Evolutionary conservation across 1,140 invertebrate species (phyloP).

Genomic region (Bombus fervidus): DNA sequence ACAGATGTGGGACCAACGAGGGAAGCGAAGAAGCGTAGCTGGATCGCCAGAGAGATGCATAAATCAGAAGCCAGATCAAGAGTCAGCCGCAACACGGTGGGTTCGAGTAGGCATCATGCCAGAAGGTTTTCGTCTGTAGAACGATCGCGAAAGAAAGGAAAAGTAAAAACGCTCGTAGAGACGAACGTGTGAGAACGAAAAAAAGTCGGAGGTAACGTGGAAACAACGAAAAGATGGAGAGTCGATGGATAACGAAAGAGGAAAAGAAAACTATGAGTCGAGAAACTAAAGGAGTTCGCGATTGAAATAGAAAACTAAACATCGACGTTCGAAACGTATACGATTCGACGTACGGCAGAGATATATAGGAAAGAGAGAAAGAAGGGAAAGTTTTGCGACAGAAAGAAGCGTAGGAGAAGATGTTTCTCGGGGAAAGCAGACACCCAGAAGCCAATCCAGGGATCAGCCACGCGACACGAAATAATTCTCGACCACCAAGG

Average conservation of each 20-base stretch:
- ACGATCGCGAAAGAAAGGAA: not conserved
- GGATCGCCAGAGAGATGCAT: slow-evolving; percentile 24
- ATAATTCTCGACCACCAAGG: slow-evolving; percentile 53
- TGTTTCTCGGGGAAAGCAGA: slow-evolving; percentile 53
- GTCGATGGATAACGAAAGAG: too few relatives aligned
- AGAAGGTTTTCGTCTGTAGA: slow-evolving; percentile 1
- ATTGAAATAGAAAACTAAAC: not conserved
- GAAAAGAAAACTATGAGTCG: not conserved
- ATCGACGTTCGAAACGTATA: too few relatives aligned
- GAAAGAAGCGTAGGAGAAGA: not conserved
- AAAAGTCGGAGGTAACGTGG: not conserved
- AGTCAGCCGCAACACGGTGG: slow-evolving; percentile 37
- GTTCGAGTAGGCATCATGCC: slow-evolving; percentile 32
- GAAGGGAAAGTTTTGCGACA: not conserved
- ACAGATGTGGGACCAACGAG: not conserved
- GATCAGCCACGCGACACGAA: slow-evolving; percentile 57
- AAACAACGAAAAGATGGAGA: not conserved
- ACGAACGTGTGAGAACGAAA: not conserved
- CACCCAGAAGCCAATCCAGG: slow-evolving; percentile 63
- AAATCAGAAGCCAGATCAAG: slow-evolving; percentile 48
- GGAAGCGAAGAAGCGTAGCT: slow-evolving; percentile 24
- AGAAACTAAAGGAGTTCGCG: not conserved
- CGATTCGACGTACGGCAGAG: not conserved
- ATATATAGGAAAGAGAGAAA: not conserved
- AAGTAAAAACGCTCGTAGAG: not conserved